Base-by-base conservation (phyloP, 2,113 vertebrate genomes). In the Micronycteris hirsuta region DNA sequence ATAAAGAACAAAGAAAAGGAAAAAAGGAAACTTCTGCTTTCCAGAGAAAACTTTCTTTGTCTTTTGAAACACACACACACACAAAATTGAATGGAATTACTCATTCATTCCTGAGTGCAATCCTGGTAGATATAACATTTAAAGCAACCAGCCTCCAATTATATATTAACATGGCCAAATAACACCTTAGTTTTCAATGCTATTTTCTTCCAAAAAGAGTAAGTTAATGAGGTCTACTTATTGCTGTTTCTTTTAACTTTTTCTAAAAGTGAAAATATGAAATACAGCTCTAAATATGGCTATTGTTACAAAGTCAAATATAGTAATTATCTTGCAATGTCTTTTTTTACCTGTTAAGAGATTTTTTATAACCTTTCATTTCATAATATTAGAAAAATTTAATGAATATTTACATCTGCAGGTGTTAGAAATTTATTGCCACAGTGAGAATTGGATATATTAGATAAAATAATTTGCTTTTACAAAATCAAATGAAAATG, bases 391-490 rank as follows among this genome's bases (percentile, higher is more conserved):
- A 95, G 58, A 77, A 12, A 85, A 63, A 86, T 81, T 68, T 77
- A 92, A 95, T 92, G 43, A 91, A 86, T 71, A 77, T 58, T 33
- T 77, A 93, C 43, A 63, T 38, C 31, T 94, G 2, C 36, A 90
- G 58, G 65, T 87, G 68, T 91, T 65, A 91, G 45, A 89, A 33
- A 33, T 81, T 83, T 97, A 67, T 4, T 52, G 45, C 12, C 67
- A 8, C 26, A 26, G 1, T 63, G 17, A 80, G 68, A 89, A 63
- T 81, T 73, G 74, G 52, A 74, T 56, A 77, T n/a, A 92, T 71
- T 82, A 92, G 43, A 70, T 36, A 86, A 82, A 93, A 5, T 63
- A 91, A 93, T 70, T 38, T 86, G 6, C 1, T 73, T 87, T 84
- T 63, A 54, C 63, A 81, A 76, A 95, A 43, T 84, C 65, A 95